These are phyloP conservation scores for Papilio xuthus DNA, from an alignment of 1,140 invertebrate genomes.

Conservation along the genomic window DNA sequence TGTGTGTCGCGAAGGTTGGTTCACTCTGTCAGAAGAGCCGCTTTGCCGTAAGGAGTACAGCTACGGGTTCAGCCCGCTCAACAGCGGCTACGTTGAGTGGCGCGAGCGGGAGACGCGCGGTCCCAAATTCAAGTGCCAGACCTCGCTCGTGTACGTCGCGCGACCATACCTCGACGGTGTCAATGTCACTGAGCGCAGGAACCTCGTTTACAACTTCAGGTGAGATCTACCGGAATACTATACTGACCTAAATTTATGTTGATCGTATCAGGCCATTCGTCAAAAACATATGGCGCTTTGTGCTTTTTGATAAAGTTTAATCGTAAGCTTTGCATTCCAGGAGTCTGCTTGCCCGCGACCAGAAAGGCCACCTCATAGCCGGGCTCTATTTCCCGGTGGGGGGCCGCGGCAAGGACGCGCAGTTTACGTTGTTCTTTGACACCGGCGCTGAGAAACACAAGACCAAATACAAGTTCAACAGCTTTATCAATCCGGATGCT, in stretches of 20 bases:
- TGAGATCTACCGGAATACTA: constrained; percentile 39
- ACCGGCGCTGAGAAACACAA: constrained; percentile 62
- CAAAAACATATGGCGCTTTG: background rate
- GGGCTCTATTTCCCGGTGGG: constrained; percentile 89
- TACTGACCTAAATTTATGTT: background rate
- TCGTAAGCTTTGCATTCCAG: constrained; percentile 59
- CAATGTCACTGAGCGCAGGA: constrained; percentile 93
- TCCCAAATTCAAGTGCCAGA: constrained; percentile 82
- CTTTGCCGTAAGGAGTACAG: constrained; percentile 90
- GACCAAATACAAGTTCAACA: constrained; percentile 72
- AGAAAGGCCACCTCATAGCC: constrained; percentile 89
- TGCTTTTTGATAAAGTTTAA: background rate
- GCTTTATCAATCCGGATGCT: constrained; percentile 59
- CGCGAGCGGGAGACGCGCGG: constrained; percentile 86
- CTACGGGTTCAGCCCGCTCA: constrained; percentile 86
- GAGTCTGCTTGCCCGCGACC: constrained; percentile 90
- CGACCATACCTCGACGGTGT: constrained; percentile 90
- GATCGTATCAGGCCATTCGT: background rate
- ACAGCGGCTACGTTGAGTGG: constrained; percentile 91
- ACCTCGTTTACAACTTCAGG: constrained; percentile 93
- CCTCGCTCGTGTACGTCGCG: constrained; percentile 89
- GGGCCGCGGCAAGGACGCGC: constrained; percentile 59
- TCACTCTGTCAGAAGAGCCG: constrained; percentile 89
- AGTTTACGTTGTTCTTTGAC: constrained; percentile 73
- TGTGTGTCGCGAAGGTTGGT: constrained; percentile 85